Evolutionary conservation across 2,113 vertebrate species (phyloP), one percentile per base, ranked within the genome.

Genomic region (Corythoichthys haematopterus): DNA sequence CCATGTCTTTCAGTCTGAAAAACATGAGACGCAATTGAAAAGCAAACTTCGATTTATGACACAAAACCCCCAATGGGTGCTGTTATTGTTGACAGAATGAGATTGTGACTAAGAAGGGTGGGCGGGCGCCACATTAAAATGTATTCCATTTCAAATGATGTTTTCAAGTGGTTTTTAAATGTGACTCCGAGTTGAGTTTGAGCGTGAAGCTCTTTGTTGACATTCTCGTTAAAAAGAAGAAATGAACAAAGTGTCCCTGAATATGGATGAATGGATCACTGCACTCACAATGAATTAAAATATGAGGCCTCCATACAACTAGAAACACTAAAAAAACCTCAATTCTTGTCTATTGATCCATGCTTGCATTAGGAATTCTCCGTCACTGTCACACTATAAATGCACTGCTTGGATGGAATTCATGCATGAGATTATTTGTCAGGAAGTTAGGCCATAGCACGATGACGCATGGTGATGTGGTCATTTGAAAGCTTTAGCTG

Each of bases 401-500:
- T 75, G 48, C 68, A 57, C 43, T 50, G 52, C 71, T 66, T 74
- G 55, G 68, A 70, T 58, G 20, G 66, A 48, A 80, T 74, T 77
- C 67, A 73, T 71, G 69, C 58, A 43, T 28, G 52, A 66, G 70
- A 71, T 81, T 72, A 80, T 78, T 72, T 10, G 6, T 46, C 63
- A 47, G 59, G 47, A 61, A 57, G 68, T 67, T 66, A 62, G 50
- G 70, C 43, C 45, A 65, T 66, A 60, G 33, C 59, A 67, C 53
- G 65, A 73, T 80, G 82, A 75, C 69, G 52, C 74, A 68, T n/a
- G 7, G 57, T 55, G 66, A 77, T 71, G 65, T 56, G 68, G 71
- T 78, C 73, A 80, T 65, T 77, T 63, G 47, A 37, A 68, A 69
- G 72, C 74, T 74, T 64, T 53, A 74, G 50, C 55, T 60, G 43